Evolutionary conservation across 2,797 vertebrate species (phyloP).

Genomic region (Urocyon cinereoargenteus): DNA sequence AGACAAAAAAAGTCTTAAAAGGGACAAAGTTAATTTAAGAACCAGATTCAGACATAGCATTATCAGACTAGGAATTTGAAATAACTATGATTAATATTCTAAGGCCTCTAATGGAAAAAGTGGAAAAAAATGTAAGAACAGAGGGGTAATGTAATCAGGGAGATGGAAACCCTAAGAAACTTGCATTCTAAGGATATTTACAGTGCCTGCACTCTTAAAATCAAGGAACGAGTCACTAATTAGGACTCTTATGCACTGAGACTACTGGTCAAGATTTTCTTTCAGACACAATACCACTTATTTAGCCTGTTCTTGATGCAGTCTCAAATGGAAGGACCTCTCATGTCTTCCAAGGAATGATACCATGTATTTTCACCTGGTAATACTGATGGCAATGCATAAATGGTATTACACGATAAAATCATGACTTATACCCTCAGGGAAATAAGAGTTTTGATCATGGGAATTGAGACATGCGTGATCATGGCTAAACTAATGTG

Average conservation of each 20-base stretch:
- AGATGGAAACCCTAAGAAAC: neutral
- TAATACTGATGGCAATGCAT: neutral
- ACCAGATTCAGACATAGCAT: neutral
- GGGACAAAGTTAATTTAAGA: neutral
- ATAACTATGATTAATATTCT: neutral
- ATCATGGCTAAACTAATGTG: neutral
- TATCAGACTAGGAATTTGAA: neutral
- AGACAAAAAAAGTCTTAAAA: neutral
- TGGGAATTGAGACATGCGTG: neutral
- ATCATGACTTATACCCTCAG: neutral
- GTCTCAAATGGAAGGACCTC: neutral
- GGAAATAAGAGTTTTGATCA: neutral
- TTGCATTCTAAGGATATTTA: neutral
- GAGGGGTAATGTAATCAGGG: neutral
- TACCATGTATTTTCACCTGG: neutral
- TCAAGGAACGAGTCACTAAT: neutral
- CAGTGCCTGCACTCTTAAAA: neutral
- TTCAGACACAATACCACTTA: neutral
- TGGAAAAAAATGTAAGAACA: neutral
- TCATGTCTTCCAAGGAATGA: neutral
- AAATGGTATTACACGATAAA: neutral
- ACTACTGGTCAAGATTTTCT: neutral
- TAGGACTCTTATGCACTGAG: neutral
- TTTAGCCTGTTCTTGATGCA: neutral
- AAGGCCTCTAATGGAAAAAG: neutral